Conservation (phyloP, 1,140 invertebrate species). For the Lepidurus apus region DNA sequence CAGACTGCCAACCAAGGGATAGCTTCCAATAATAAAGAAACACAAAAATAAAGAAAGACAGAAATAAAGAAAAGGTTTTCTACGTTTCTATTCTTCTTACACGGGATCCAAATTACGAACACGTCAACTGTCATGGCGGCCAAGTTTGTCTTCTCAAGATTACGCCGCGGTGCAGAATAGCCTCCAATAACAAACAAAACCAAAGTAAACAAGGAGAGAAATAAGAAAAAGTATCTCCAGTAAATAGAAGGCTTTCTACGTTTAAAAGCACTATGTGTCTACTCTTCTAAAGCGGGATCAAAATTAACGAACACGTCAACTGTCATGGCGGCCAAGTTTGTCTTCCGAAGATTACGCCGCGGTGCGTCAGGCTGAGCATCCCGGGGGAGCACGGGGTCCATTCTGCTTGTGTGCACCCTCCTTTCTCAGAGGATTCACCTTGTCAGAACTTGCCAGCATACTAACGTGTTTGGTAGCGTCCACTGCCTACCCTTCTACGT, state of each 20-base stretch:
- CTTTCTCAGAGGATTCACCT: neutral
- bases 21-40: no score
- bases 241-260: no score
- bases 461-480: neutral
- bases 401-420: neutral
- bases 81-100: neutral
- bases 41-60: no score
- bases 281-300: no score
- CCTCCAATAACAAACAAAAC: no score
- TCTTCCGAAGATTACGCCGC: neutral
- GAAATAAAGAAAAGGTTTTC: neutral
- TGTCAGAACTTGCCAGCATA: neutral
- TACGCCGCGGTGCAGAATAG: neutral
- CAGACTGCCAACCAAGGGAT: neutral
- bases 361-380: neutral
- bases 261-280: no score
- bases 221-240: no score
- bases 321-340: neutral
- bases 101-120: neutral
- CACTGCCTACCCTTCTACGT: neutral
- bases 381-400: neutral
- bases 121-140: neutral
- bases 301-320: neutral
- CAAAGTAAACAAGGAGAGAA: no score
- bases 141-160: neutral